Conservation (phyloP, 2,113 vertebrate genomes). For the Phylloscopus whistleri region DNA sequence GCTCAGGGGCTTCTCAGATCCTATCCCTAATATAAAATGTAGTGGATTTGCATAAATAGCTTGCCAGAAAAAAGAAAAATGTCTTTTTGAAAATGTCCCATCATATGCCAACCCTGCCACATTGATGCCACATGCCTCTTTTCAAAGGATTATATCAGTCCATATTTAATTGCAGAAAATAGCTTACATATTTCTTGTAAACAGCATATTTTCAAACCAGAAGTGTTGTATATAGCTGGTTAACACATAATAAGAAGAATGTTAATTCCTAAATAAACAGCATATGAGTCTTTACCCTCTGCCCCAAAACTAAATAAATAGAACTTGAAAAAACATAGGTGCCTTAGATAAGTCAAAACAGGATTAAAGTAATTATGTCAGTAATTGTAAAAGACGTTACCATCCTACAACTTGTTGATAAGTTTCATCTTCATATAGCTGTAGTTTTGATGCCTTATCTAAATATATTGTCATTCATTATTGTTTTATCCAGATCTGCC, state of each 20-base stretch:
- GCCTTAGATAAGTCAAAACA: background rate
- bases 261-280: conserved; percentile 32
- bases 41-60: background rate
- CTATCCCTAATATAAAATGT: background rate
- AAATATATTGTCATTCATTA: background rate
- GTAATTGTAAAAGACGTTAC: background rate
- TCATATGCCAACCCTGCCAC: conserved; percentile 22
- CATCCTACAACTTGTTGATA: background rate
- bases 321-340: background rate
- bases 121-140: conserved; percentile 40
- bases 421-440: background rate
- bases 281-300: conserved; percentile 10
- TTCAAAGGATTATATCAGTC: conserved; percentile 17
- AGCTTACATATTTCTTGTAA: conserved; percentile 46
- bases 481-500: background rate
- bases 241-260: conserved; percentile 48
- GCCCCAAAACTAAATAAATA: background rate
- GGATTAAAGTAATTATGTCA: background rate
- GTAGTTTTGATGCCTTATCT: rapidly evolving
- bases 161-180: conserved; percentile 45
- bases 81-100: background rate
- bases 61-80: background rate
- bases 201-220: conserved; percentile 59
- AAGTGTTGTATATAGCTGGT: conserved; percentile 38
- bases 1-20: background rate